Evolutionary conservation across 2,113 vertebrate species (phyloP).

Genomic region (Passer montanus): DNA sequence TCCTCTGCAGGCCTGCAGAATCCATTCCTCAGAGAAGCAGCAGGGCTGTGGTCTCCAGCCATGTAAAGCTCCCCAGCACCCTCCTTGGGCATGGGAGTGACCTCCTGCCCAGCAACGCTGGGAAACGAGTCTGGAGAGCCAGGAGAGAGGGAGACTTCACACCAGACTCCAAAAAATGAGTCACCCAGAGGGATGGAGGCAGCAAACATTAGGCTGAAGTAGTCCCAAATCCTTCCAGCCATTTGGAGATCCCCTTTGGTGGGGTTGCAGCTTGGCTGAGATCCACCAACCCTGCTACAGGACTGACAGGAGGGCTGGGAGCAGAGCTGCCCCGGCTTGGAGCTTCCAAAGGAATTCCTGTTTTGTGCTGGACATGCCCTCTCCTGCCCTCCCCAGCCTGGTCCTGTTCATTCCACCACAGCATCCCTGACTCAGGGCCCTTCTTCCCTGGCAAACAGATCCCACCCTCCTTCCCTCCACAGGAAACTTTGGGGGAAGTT

Average conservation of each 20-base stretch:
- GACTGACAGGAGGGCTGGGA: background rate
- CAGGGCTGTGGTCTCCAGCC: background rate
- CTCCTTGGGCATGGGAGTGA: background rate
- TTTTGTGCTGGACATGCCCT: background rate
- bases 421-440: background rate
- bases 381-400: background rate
- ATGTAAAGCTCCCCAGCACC: accelerated
- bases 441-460: background rate
- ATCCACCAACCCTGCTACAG: background rate
- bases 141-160: background rate
- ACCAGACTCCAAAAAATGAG: background rate
- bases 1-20: background rate
- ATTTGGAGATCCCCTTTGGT: background rate
- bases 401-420: accelerated
- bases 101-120: background rate
- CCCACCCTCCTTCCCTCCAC: background rate
- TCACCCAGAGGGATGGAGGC: background rate
- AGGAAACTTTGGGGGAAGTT: conserved; percentile 10
- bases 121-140: background rate
- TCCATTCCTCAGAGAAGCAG: accelerated
- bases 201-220: background rate
- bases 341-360: background rate
- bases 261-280: background rate
- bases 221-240: background rate
- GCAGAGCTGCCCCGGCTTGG: background rate